Evolutionary conservation across 2,797 vertebrate genomes (phyloP), one percentile per base, ranked within the genome.

Genomic region (Paratrypauchen microcephalus): DNA sequence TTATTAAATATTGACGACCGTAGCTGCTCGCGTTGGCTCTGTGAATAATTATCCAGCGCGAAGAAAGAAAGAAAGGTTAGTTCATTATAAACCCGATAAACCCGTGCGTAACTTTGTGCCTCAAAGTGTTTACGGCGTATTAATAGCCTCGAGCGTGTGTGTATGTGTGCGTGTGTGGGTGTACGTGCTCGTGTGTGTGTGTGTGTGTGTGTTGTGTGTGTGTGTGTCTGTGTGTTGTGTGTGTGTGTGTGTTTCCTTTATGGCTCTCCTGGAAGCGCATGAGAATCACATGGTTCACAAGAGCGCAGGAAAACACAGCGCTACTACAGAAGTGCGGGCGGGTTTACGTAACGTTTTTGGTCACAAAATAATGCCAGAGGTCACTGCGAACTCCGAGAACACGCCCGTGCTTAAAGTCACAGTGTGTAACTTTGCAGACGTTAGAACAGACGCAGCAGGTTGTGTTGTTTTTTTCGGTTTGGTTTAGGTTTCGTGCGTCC

Each of bases 1-100:
- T 56, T 66, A 74, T 79, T 75, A 69, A 73, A 26, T 68, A 66
- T 77, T 80, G 60, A 72, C 62, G 64, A 28, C 19, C 61, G 58
- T 36, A 32, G 70, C 36, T 66, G 62, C 58, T 48, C 45, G 54
- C 55, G 26, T 3, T 56, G 24, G 26, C n/a, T 39, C 30, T 39
- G 65, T 66, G 32, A 66, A 66, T 56, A 66, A 39, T 66, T 55
- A 56, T 52, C 45, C 24, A 19, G 63, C 45, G 63, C 60, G n/a
- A n/a, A 15, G n/a, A 2, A 12, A 45, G 60, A 11, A n/a, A 15
- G n/a, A 2, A 12, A 45, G 60, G 60, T 62, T n/a, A 24, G 63
- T 65, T 65, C 63, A 65, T 65, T 50, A 65, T 65, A 50, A 65
- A 50, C 63, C 63, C 26, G 63, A 65, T 65, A 50, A 65, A 50